Conservation (phyloP, 2,797 vertebrate genomes). For the Ceryle rudis region DNA sequence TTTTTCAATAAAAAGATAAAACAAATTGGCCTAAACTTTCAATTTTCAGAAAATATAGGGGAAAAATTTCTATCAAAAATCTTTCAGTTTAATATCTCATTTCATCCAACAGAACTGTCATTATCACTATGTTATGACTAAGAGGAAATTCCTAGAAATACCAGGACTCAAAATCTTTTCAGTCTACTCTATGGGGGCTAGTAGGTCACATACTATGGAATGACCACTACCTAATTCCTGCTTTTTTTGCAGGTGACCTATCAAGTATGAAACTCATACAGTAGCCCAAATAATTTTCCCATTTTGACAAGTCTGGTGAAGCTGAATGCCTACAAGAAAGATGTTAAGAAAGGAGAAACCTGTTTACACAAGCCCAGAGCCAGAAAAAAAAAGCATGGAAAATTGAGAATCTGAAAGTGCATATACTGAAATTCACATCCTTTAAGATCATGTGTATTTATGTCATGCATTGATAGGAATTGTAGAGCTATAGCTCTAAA, state of each 20-base stretch:
- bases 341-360: neutral
- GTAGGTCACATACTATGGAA: neutral
- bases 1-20: neutral
- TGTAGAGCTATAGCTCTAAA: neutral
- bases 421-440: neutral
- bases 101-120: neutral
- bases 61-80: neutral
- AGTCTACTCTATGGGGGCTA: neutral
- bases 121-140: neutral
- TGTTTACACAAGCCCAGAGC: neutral
- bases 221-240: neutral
- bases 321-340: neutral
- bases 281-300: neutral
- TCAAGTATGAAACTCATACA: neutral
- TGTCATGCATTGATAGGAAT: neutral
- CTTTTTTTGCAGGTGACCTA: neutral
- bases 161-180: neutral
- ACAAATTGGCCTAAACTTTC: neutral
- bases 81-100: neutral
- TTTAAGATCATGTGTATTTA: neutral
- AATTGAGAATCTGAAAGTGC: neutral
- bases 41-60: neutral
- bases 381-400: neutral
- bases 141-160: neutral
- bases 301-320: neutral